These are phyloP conservation scores for Phengaris arion DNA, from an alignment of 2,888 invertebrate genomes.

Conservation along the genomic window DNA sequence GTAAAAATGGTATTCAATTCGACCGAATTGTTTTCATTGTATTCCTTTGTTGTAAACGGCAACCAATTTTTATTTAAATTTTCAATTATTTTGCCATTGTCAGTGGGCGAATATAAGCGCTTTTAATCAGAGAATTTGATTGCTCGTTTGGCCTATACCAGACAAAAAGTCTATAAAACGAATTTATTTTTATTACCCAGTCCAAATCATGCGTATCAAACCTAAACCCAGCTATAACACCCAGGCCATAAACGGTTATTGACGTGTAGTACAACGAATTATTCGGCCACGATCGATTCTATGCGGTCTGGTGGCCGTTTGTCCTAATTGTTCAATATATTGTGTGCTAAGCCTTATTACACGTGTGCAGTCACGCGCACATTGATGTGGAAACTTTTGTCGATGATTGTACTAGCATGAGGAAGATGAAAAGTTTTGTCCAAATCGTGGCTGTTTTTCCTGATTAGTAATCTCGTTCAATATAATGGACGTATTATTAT, in stretches of 20 bases:
- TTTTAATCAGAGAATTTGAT: not conserved
- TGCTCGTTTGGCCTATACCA: not conserved
- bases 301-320: constrained; percentile 8
- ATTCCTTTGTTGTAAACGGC: too few species aligned
- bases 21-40: too few species aligned
- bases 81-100: too few species aligned
- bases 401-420: not conserved
- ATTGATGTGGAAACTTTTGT: not conserved
- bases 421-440: too few species aligned
- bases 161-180: not conserved
- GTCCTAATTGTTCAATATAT: constrained; percentile 17
- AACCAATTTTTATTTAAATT: too few species aligned
- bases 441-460: too few species aligned
- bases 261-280: constrained; percentile 5
- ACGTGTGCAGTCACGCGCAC: constrained; percentile 1
- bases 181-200: not conserved
- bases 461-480: too few species aligned
- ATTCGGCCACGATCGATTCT: constrained; percentile 17
- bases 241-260: constrained; percentile 6
- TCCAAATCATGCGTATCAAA: constrained; percentile 16
- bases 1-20: too few species aligned
- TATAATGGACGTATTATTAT: too few species aligned
- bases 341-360: constrained; percentile 16
- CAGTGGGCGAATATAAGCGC: too few species aligned
- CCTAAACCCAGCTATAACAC: not conserved